phyloP scores from a whole-genome alignment of 2,888 invertebrate genomes.

The Leuctra nigra region DNA sequence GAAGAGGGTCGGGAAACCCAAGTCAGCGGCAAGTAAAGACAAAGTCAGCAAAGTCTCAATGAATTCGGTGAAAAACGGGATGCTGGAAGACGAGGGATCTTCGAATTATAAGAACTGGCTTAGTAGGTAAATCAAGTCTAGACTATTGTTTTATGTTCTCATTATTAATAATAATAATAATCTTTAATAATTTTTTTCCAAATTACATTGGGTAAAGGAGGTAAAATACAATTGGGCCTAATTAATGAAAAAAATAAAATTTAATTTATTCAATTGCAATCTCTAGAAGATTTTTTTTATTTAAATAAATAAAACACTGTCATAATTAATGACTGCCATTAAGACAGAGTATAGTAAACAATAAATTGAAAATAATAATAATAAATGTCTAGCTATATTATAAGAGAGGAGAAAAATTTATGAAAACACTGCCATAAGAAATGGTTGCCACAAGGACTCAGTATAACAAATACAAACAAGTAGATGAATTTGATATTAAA shows the following conservation, averaged over 20 bases:
- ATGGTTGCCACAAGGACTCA: no score
- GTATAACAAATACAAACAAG: no score
- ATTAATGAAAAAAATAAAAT: background rate
- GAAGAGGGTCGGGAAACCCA: conserved; percentile 41
- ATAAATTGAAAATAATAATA: no score
- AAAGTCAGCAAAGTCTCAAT: conserved; percentile 33
- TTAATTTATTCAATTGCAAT: background rate
- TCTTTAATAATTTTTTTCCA: no score
- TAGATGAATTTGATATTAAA: no score
- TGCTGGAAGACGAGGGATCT: conserved; percentile 64
- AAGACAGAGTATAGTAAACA: background rate
- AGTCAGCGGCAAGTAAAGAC: background rate
- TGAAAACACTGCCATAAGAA: no score
- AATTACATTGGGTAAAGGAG: background rate
- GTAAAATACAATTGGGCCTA: no score
- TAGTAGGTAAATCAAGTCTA: conserved; percentile 60
- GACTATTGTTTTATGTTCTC: no score
- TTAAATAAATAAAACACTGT: background rate
- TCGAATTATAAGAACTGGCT: conserved; percentile 68
- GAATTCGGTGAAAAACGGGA: conserved; percentile 43
- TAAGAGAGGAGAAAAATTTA: no score
- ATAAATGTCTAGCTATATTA: no score
- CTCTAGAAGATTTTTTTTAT: background rate
- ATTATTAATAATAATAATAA: no score
- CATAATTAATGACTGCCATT: background rate